Evolutionary conservation across 2,797 vertebrate species (phyloP), one percentile per base, ranked within the genome.

Genomic region (Acanthurus leucopareius): DNA sequence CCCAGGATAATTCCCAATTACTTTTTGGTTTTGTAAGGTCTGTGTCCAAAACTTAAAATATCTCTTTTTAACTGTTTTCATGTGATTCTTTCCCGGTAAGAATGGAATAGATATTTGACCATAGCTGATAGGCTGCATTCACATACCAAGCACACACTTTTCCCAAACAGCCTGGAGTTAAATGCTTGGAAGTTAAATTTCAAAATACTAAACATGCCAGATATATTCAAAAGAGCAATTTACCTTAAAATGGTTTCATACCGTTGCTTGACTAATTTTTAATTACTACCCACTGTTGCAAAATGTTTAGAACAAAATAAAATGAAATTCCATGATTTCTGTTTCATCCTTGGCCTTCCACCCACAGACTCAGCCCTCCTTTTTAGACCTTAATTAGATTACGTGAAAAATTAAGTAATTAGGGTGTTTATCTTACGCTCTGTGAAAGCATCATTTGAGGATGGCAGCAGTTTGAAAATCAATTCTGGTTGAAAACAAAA

Each of bases 341-440:
- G 28, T 38, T 32, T 58, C 20, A 38, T 56, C 7, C 40, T 60
- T 13, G 1, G 35, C 19, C 16, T 16, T 32, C 49, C 32, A 17
- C 61, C 28, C 40, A 63, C 49, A 72, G 10, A 74, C 19, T 61
- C 13, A 15, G 19, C 13, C 40, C 7, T 68, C 57, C 35, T 7
- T 81, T 60, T 75, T 15, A 79, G 20, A 72, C 40, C 6, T 61
- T 76, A 35, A 76, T 82, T 63, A 82, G 60, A 74, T 78, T 19
- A 52, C 20, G n/a, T 71, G 47, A 63, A 70, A 80, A 67, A 67
- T 69, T 2, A 2, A n/a, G 63, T 1, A 15, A 62, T 75, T 66
- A 22, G 5, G 11, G 3, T 14, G 5, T 76, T 69, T 15, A 0
- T 65, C 52, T 70, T 70, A 19, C 7, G 10, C 20, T 77, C 7